Conservation (phyloP, 2,797 vertebrate species). For the Dromococcyx pavoninus region DNA sequence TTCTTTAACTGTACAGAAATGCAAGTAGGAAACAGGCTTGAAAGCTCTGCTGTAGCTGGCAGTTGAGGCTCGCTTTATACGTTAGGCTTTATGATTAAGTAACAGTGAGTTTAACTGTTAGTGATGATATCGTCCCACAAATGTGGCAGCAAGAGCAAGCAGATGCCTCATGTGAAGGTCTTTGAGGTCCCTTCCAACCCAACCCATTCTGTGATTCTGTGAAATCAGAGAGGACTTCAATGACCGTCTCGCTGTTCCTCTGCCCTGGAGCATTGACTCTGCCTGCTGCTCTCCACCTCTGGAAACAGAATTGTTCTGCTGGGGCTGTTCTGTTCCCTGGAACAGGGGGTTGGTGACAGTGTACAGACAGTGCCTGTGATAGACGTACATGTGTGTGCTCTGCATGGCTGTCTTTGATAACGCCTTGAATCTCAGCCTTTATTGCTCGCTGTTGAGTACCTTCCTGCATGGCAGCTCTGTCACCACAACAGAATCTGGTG, state of each 20-base stretch:
- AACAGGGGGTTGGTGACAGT: background rate
- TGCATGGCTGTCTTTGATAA: background rate
- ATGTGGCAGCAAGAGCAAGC: slow-evolving; percentile 9
- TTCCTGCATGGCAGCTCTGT: background rate
- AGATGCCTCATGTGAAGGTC: background rate
- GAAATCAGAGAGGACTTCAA: background rate
- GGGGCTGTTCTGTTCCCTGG: background rate
- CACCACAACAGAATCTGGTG: slow-evolving; percentile 13
- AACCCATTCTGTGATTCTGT: background rate
- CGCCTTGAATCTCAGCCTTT: slow-evolving; percentile 6
- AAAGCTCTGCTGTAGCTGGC: background rate
- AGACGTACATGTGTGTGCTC: background rate
- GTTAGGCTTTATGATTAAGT: background rate
- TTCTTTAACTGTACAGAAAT: background rate
- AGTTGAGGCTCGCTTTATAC: background rate
- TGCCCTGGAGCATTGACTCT: background rate
- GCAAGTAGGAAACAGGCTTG: background rate
- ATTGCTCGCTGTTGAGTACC: slow-evolving; percentile 34
- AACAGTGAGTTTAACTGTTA: background rate
- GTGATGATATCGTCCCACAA: background rate
- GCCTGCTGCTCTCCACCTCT: background rate
- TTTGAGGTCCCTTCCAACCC: no score
- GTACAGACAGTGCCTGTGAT: background rate
- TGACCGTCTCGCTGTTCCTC: fast-evolving
- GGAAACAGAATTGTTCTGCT: background rate